Evolutionary conservation across 2,797 vertebrate species (phyloP).

Genomic region (Gymnodraco acuticeps): DNA sequence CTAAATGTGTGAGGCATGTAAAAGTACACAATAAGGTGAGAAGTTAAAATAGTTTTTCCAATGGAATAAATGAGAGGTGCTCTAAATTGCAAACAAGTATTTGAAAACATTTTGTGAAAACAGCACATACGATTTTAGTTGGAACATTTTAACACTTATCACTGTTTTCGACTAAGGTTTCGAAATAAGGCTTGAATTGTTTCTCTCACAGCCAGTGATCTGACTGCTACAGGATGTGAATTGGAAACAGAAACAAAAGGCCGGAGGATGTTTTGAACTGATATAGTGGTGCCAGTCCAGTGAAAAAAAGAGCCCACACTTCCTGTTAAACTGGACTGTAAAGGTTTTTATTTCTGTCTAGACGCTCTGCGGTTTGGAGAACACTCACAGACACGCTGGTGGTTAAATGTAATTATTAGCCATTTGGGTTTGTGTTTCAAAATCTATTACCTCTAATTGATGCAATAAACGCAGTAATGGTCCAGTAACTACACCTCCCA

Average conservation of each 20-base stretch:
- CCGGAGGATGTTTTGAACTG: constrained; percentile 62
- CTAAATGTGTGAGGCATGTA: constrained; percentile 22
- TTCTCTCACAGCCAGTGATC: constrained; percentile 58
- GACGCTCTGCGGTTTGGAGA: constrained; percentile 37
- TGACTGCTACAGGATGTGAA: constrained; percentile 59
- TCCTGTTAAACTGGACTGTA: constrained; percentile 29
- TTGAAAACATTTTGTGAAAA: constrained; percentile 31
- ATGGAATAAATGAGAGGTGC: constrained; percentile 66
- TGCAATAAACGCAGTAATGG: constrained; percentile 45
- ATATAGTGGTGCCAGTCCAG: constrained; percentile 40
- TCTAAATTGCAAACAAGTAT: constrained; percentile 44
- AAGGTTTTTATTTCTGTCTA: constrained; percentile 22
- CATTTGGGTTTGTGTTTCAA: constrained; percentile 40
- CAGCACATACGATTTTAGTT: constrained; percentile 28
- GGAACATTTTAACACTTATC: constrained; percentile 58
- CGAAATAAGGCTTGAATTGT: constrained; percentile 32
- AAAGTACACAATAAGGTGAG: constrained; percentile 22
- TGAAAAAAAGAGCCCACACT: constrained; percentile 31
- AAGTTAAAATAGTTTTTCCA: constrained; percentile 52
- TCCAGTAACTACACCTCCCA: constrained; percentile 12
- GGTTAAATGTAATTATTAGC: constrained; percentile 44
- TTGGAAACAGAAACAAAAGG: constrained; percentile 50
- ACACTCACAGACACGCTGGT: constrained; percentile 10
- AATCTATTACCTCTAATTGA: constrained; percentile 40
- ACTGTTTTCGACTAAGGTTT: constrained; percentile 36